Percentiles rank a stretch among this genome's conserved stretches.
phyloP scores from a whole-genome alignment of 2,113 vertebrate species.

The Pomatostomus ruficeps region DNA sequence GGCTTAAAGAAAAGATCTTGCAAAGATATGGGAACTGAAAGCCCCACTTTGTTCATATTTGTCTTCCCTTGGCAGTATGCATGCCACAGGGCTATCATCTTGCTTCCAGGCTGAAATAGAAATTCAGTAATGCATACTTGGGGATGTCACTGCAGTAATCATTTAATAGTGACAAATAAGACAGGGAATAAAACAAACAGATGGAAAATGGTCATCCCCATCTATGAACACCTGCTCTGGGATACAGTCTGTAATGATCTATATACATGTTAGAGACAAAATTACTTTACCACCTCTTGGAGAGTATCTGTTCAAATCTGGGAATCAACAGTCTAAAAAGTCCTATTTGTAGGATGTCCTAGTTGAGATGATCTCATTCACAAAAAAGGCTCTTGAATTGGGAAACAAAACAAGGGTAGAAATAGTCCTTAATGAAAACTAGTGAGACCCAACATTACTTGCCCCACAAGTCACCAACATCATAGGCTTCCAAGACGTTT shows the following conservation, averaged over 20 bases:
- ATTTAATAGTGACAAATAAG: constrained; percentile 54
- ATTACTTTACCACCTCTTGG: constrained; percentile 40
- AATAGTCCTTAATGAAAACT: background rate
- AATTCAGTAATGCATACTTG: constrained; percentile 64
- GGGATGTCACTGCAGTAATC: constrained; percentile 54
- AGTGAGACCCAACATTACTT: background rate
- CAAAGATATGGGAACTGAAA: constrained; percentile 54
- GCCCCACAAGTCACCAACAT: background rate
- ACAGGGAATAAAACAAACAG: constrained; percentile 61
- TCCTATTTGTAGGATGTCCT: too few species aligned
- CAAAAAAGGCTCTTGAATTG: constrained; percentile 13
- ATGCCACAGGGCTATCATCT: constrained; percentile 53
- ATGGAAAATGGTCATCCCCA: constrained; percentile 45
- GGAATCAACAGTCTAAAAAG: constrained; percentile 10
- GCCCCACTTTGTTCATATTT: constrained; percentile 24
- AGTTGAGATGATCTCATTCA: constrained; percentile 55
- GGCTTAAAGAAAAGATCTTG: constrained; percentile 12
- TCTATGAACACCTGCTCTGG: constrained; percentile 45
- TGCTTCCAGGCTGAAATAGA: constrained; percentile 60
- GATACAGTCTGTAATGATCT: constrained; percentile 38
- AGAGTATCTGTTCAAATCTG: constrained; percentile 19
- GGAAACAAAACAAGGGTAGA: constrained; percentile 29
- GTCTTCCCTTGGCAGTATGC: background rate
- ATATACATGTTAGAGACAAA: constrained; percentile 17
- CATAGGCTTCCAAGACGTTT: background rate